Evolutionary conservation across 2,797 vertebrate species (phyloP).

Genomic region (Syncerus caffer): DNA sequence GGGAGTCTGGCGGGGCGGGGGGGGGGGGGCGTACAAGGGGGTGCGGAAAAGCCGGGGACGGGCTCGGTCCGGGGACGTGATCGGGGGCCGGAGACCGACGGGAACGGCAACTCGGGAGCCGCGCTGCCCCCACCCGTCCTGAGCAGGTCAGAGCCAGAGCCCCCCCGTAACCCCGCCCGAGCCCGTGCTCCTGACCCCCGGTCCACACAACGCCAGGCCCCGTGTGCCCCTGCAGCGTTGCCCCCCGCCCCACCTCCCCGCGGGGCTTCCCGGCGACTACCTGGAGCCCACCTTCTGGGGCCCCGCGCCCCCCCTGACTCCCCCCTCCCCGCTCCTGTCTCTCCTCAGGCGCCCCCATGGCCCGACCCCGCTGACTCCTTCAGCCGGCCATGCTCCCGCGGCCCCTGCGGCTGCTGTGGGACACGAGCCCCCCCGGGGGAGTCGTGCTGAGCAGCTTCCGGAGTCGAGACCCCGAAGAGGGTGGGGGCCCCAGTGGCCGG

Average conservation of each 20-base stretch:
- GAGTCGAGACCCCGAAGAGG: slow-evolving; percentile 74
- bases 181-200: not conserved
- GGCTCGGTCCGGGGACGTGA: slow-evolving; percentile 38
- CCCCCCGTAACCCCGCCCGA: slow-evolving; percentile 27
- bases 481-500: slow-evolving; percentile 55
- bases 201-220: not conserved
- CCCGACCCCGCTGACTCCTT: slow-evolving; percentile 43
- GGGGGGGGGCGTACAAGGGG: not conserved
- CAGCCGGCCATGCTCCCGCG: slow-evolving; percentile 75
- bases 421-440: slow-evolving; percentile 62
- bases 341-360: slow-evolving; percentile 65
- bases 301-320: slow-evolving; percentile 8
- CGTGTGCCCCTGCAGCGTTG: not conserved
- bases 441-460: slow-evolving; percentile 71
- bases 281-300: not conserved
- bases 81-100: slow-evolving; percentile 20
- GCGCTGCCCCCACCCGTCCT: slow-evolving; percentile 42
- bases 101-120: slow-evolving; percentile 28
- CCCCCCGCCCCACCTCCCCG: not conserved
- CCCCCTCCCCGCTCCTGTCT: not conserved
- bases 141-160: slow-evolving; percentile 68
- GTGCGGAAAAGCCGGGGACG: slow-evolving; percentile 65
- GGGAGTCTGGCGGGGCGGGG: not conserved
- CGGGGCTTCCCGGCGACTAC: not conserved
- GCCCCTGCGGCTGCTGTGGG: slow-evolving; percentile 74